Evolutionary conservation across 2,113 vertebrate genomes (phyloP), one percentile per base, ranked within the genome.

Genomic region (Oncorhynchus masou): DNA sequence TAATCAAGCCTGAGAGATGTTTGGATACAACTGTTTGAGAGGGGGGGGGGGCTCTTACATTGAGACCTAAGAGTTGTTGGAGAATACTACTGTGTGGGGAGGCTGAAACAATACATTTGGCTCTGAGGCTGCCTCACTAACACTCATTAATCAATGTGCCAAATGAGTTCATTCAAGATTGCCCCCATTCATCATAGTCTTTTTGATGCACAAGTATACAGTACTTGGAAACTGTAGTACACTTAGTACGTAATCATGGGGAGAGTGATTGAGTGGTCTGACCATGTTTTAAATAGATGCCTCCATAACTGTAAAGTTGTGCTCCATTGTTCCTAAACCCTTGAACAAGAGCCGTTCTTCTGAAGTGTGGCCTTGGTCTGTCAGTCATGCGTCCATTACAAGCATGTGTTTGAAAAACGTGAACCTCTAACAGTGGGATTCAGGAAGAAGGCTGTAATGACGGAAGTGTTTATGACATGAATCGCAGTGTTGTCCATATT

Each of bases 111-210:
- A 80, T 81, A 79, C 70, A 78, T 81, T 75, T 90, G 87, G 85
- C 84, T 84, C 74, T 5, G 77, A 81, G 67, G 83, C 86, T 89
- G 86, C 82, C 82, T 85, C 87, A 89, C 87, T 84, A 88, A 90
- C 85, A 85, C 87, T 88, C 88, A 89, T 91, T 92, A 91, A 84
- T 88, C 81, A 81, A 84, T 66, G 77, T 86, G 89, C 88, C 88
- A 89, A 87, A 89, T 85, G 85, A 90, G 88, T 87, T 91, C 86
- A 84, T 75, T 51, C 77, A 84, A 79, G 79, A 85, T 84, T 75
- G 79, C 84, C 86, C 73, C 89, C 81, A 85, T 92, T 91, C 83
- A 89, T 93, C 88, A 87, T 86, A 54, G 51, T 84, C 77, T 74
- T 79, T 73, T 84, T 88, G 87, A 91, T 84, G 82, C 84, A 85